Conservation (phyloP, 2,113 vertebrate genomes). For the Ptyas mucosa region DNA sequence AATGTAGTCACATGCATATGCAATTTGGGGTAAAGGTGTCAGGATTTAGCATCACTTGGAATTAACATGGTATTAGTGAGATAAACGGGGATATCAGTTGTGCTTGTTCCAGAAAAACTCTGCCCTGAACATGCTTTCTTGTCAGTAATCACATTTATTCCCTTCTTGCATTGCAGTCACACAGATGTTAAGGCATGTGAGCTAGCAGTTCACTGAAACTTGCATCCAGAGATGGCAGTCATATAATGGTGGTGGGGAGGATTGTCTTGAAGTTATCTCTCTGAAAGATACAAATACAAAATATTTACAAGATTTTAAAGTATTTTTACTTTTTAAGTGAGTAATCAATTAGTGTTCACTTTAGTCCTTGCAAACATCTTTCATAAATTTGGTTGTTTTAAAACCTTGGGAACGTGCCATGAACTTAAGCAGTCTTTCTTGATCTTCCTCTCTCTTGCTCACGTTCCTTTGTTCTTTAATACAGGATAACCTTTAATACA, state of each 20-base stretch:
- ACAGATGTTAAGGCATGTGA: background rate
- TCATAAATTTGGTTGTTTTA: background rate
- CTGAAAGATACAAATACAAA: background rate
- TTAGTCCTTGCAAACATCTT: background rate
- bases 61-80: background rate
- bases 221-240: background rate
- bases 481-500: background rate
- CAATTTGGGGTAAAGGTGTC: background rate
- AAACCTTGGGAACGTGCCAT: background rate
- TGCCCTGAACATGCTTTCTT: rapidly evolving
- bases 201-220: background rate
- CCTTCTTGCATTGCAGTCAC: background rate
- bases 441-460: background rate
- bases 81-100: rapidly evolving
- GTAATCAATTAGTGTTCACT: background rate
- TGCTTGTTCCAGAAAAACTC: rapidly evolving
- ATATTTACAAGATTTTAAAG: background rate
- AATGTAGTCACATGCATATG: background rate
- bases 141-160: background rate
- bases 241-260: background rate
- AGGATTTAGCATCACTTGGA: background rate
- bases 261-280: background rate
- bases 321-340: background rate
- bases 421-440: background rate
- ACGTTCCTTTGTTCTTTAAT: background rate